phyloP scores from a whole-genome alignment of 2,888 invertebrate species.

The Tubulanus polymorphus region DNA sequence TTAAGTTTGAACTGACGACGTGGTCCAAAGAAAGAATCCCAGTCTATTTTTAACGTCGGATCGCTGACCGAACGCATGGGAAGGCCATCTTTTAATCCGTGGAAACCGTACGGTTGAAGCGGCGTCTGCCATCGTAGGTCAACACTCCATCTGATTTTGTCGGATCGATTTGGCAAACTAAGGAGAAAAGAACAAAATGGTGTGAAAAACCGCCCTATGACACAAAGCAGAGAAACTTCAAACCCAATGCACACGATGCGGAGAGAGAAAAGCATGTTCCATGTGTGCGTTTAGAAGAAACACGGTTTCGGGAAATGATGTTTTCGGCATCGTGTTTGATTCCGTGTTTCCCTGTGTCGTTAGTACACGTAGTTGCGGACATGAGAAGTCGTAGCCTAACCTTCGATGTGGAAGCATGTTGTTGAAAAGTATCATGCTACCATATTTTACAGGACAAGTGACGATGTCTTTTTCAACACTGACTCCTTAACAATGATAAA shows the following conservation, averaged over 20 bases:
- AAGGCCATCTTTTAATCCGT: conserved; percentile 41
- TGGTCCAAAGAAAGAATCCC: conserved; percentile 36
- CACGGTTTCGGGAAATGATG: too few species aligned
- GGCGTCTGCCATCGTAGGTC: conserved; percentile 48
- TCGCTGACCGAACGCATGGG: conserved; percentile 29
- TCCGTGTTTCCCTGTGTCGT: too few species aligned
- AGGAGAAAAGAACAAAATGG: conserved; percentile 26
- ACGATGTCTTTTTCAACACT: conserved; percentile 31
- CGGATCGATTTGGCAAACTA: conserved; percentile 39
- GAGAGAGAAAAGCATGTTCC: too few species aligned
- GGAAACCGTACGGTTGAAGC: conserved; percentile 38
- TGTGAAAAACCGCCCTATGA: too few species aligned
- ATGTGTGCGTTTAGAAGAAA: too few species aligned
- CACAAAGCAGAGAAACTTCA: too few species aligned
- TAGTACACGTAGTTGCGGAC: too few species aligned
- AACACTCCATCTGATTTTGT: conserved; percentile 44
- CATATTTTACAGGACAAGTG: conserved; percentile 42
- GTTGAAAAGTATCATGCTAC: conserved; percentile 45
- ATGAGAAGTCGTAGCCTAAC: too few species aligned
- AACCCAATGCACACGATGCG: too few species aligned
- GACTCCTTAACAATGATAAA: conserved; percentile 17
- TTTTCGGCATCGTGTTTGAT: too few species aligned
- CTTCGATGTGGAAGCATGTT: conserved; percentile 47
- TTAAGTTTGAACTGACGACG: conserved; percentile 25
- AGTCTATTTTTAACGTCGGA: conserved; percentile 34